These are phyloP conservation scores for Zeugodacus cucurbitae DNA, from an alignment of 1,140 invertebrate species.

Conservation along the genomic window DNA sequence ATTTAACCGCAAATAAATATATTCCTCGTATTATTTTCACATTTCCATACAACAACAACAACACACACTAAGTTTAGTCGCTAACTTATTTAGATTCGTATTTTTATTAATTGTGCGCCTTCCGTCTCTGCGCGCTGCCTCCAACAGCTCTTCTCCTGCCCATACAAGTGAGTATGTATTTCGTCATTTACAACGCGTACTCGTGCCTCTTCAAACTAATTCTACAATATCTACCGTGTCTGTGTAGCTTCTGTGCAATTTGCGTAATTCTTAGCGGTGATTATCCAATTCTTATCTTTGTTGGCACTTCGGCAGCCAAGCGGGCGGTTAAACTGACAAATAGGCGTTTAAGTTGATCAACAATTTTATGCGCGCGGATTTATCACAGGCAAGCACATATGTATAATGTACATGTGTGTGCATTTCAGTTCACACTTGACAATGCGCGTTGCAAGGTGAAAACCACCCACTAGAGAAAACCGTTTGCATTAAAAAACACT, in stretches of 20 bases:
- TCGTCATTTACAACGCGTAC: background rate
- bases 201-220: background rate
- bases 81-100: slow-evolving; percentile 6
- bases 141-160: background rate
- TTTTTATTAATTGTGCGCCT: background rate
- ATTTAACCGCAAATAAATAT: background rate
- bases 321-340: background rate
- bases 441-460: background rate
- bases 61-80: background rate
- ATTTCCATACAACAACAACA: background rate
- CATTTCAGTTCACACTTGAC: background rate
- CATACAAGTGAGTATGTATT: background rate
- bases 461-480: background rate
- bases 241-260: background rate
- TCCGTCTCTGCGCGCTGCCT: background rate
- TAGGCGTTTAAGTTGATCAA: slow-evolving; percentile 1
- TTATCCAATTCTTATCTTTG: background rate
- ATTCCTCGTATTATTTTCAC: background rate
- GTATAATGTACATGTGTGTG: background rate
- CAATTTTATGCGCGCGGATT: background rate
- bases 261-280: background rate
- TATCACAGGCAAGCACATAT: background rate
- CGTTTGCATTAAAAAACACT: background rate
- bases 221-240: background rate
- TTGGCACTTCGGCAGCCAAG: background rate